Evolutionary conservation across 2,113 vertebrate species (phyloP).

Genomic region (Origma solitaria): DNA sequence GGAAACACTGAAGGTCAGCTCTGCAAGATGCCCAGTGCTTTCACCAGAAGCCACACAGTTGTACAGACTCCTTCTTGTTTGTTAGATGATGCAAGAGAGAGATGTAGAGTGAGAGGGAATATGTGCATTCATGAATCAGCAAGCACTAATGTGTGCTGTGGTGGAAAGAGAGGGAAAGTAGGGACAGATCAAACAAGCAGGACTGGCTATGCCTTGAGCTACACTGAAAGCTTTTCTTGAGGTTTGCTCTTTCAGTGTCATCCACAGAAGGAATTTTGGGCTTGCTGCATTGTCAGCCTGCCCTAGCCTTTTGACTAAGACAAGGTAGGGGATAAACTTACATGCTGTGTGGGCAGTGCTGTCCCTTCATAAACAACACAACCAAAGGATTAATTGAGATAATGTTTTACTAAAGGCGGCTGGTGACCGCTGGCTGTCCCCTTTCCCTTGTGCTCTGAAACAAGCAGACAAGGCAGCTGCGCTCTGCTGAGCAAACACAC

Average conservation of each 20-base stretch:
- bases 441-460: constrained; percentile 5
- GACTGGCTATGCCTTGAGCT: background rate
- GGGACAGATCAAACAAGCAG: background rate
- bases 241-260: background rate
- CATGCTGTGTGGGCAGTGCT: background rate
- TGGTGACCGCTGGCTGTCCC: background rate
- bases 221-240: background rate
- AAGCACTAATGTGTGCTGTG: background rate
- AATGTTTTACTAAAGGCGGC: background rate
- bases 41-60: background rate
- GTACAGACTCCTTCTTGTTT: background rate
- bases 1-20: background rate
- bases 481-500: constrained; percentile 37
- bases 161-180: background rate
- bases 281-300: background rate
- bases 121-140: background rate
- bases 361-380: background rate
- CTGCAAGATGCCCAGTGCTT: background rate
- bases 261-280: background rate
- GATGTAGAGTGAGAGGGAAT: background rate
- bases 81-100: background rate
- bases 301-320: background rate
- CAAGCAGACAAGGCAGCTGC: background rate
- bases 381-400: background rate
- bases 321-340: background rate